Conservation (phyloP, 2,888 invertebrate genomes). For the Diplolepis rosae region DNA sequence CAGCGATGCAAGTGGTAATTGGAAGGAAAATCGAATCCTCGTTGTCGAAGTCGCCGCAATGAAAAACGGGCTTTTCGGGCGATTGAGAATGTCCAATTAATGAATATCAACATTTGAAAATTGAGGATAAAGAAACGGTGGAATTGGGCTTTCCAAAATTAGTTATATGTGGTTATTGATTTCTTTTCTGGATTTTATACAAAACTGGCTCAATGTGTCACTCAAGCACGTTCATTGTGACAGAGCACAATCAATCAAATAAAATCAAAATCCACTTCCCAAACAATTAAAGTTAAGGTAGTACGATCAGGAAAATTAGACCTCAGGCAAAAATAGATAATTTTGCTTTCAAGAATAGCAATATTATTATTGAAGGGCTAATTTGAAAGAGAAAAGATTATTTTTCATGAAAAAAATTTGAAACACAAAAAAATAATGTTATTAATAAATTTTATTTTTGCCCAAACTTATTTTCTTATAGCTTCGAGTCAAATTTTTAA, state of each 20-base stretch:
- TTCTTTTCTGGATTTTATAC: neutral
- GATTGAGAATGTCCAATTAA: neutral
- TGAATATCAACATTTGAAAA: conserved; percentile 23
- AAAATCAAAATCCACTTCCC: neutral
- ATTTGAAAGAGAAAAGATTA: no score
- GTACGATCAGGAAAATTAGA: no score
- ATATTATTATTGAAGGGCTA: no score
- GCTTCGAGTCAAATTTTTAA: no score
- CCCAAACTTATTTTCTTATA: no score
- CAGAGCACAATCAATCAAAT: neutral
- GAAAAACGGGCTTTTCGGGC: neutral
- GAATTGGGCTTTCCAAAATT: neutral
- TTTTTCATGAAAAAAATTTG: no score
- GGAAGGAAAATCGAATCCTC: neutral
- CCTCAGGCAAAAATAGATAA: no score
- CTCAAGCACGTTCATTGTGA: neutral
- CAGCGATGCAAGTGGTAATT: neutral
- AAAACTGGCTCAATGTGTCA: conserved; percentile 12
- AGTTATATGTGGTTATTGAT: conserved; percentile 3
- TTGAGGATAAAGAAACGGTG: neutral
- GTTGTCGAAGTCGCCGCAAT: conserved; percentile 2
- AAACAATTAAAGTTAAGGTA: no score
- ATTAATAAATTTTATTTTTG: no score
- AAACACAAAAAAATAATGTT: no score
- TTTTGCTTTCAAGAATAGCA: no score